phyloP scores from a whole-genome alignment of 2,888 invertebrate species.

The Trichopoda pennipes region DNA sequence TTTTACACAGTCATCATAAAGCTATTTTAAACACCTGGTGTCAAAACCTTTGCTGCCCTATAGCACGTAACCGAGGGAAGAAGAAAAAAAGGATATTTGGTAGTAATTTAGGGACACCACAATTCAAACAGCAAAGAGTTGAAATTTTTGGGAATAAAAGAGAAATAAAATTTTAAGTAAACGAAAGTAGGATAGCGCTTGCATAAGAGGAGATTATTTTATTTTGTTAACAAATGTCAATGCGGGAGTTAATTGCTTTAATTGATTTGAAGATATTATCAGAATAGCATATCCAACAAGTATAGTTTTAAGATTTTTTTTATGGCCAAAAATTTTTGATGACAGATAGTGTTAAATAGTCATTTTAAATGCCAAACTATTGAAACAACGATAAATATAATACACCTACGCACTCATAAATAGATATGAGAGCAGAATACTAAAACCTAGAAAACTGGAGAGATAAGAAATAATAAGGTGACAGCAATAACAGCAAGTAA shows the following conservation, averaged over 20 bases:
- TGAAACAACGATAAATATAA: neutral
- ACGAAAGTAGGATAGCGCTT: neutral
- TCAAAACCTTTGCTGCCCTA: slow-evolving; percentile 48
- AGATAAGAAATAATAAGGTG: slow-evolving; percentile 31
- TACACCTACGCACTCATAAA: neutral
- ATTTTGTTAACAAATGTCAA: neutral
- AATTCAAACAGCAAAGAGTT: slow-evolving; percentile 60
- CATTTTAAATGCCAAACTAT: neutral
- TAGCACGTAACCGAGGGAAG: slow-evolving; percentile 18
- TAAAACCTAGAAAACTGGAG: neutral
- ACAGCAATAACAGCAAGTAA: neutral
- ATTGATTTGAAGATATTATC: neutral
- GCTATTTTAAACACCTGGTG: slow-evolving; percentile 70
- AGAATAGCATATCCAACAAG: no score
- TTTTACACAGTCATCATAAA: slow-evolving; percentile 68
- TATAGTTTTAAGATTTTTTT: no score
- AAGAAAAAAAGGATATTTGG: slow-evolving; percentile 2
- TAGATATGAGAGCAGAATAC: neutral
- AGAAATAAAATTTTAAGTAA: neutral
- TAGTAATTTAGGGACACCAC: slow-evolving; percentile 43
- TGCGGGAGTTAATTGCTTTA: neutral
- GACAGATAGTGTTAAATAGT: no score
- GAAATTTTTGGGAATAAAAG: slow-evolving; percentile 43
- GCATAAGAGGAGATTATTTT: neutral
- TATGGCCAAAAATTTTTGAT: no score